Conservation (phyloP, 92 coral and sea anemone genomes). For the Palythoa caribaeorum region DNA sequence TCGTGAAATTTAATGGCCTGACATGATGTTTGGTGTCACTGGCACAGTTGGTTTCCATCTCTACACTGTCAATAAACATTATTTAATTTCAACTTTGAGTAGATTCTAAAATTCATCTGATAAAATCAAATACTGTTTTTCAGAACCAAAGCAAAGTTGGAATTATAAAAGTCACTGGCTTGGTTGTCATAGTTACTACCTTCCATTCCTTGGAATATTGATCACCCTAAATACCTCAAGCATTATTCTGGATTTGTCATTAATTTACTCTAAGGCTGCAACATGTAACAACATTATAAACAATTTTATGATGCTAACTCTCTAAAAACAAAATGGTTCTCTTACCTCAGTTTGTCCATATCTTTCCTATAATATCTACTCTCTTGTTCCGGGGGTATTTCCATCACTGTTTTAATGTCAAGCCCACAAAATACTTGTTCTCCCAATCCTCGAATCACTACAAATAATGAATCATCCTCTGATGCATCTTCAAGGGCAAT, state of each 20-base stretch:
- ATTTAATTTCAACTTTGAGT: too few species aligned
- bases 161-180: too few species aligned
- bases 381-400: slow-evolving; percentile 74
- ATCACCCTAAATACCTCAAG: not conserved
- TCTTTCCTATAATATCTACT: slow-evolving; percentile 81
- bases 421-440: slow-evolving; percentile 92
- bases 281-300: not conserved
- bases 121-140: too few species aligned
- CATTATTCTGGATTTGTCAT: not conserved
- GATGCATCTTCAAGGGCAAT: slow-evolving; percentile 98
- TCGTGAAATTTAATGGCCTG: too few species aligned
- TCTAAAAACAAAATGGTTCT: not conserved
- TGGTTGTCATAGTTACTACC: too few species aligned
- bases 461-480: slow-evolving; percentile 80
- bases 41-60: too few species aligned
- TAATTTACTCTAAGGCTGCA: not conserved
- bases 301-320: not conserved
- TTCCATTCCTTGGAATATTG: not conserved
- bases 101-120: too few species aligned
- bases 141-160: too few species aligned
- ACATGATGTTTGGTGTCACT: too few species aligned
- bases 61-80: too few species aligned
- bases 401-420: slow-evolving; percentile 76
- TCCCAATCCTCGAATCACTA: slow-evolving; percentile 90
- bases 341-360: slow-evolving; percentile 87